Evolutionary conservation across 1,140 invertebrate genomes (phyloP).

Genomic region (Pogonomyrmex barbatus): DNA sequence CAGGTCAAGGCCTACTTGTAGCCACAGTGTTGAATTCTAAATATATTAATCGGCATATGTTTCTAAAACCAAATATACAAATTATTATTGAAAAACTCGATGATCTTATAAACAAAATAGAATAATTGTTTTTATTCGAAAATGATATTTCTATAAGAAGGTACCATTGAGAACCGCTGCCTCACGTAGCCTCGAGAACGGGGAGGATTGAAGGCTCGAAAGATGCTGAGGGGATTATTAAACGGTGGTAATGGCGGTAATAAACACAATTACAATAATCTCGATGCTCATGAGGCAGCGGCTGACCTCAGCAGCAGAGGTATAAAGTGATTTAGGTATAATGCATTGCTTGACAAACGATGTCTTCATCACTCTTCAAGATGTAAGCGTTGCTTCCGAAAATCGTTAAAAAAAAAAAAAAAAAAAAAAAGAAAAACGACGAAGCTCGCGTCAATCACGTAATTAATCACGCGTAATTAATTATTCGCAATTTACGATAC

Average conservation of each 20-base stretch:
- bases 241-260: constrained; percentile 68
- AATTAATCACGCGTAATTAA: constrained; percentile 45
- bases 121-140: neutral
- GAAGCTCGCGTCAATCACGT: neutral
- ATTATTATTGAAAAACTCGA: neutral
- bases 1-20: too few relatives aligned
- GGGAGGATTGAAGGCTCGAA: constrained; percentile 38
- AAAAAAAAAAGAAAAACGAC: neutral
- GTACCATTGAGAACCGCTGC: constrained; percentile 49
- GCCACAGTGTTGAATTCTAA: too few relatives aligned
- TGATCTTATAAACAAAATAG: neutral
- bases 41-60: neutral
- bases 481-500: constrained; percentile 18
- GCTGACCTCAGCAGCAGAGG: constrained; percentile 57
- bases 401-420: neutral
- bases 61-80: neutral
- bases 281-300: constrained; percentile 53
- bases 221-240: constrained; percentile 63
- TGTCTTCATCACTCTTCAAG: constrained; percentile 25
- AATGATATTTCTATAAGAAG: neutral
- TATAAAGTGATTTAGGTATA: constrained; percentile 64
- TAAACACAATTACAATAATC: constrained; percentile 70
- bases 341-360: constrained; percentile 38
- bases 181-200: neutral
- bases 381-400: constrained; percentile 3